These are phyloP conservation scores for Trichechus manatus DNA, from an alignment of 2,113 vertebrate genomes.

Conservation along the genomic window DNA sequence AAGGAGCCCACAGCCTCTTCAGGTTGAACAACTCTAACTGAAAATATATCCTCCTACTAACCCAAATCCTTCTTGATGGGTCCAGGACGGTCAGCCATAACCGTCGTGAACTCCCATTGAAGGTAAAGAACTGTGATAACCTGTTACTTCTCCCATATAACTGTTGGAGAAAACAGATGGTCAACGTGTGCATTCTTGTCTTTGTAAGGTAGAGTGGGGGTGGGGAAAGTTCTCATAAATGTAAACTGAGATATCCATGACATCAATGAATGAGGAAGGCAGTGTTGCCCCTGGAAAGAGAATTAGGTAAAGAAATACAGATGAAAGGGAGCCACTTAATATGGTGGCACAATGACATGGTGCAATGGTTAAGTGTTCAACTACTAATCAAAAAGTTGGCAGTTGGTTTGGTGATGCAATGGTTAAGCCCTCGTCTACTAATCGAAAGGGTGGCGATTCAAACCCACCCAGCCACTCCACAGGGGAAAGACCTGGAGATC, in stretches of 20 bases:
- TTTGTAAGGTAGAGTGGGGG: neutral
- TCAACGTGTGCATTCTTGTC: neutral
- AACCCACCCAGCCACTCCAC: neutral
- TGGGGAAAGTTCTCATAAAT: neutral
- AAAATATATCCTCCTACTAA: neutral
- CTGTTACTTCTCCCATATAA: neutral
- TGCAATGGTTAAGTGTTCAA: too few species aligned
- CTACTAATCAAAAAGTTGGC: too few species aligned
- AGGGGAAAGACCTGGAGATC: neutral
- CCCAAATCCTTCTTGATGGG: neutral
- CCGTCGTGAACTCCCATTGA: neutral
- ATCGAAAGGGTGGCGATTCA: neutral
- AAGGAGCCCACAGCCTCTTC: neutral
- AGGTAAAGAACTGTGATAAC: neutral
- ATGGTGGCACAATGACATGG: neutral
- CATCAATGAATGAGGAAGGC: neutral
- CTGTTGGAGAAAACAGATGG: neutral
- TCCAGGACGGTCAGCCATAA: too few species aligned
- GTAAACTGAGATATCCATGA: neutral
- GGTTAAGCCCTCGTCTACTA: neutral
- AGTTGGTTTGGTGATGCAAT: neutral
- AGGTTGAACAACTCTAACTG: neutral
- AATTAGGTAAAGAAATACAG: slow-evolving; percentile 34
- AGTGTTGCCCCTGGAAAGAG: neutral
- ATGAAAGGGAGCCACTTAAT: neutral